phyloP scores from a whole-genome alignment of 2,797 vertebrate genomes.

The Takifugu rubripes region DNA sequence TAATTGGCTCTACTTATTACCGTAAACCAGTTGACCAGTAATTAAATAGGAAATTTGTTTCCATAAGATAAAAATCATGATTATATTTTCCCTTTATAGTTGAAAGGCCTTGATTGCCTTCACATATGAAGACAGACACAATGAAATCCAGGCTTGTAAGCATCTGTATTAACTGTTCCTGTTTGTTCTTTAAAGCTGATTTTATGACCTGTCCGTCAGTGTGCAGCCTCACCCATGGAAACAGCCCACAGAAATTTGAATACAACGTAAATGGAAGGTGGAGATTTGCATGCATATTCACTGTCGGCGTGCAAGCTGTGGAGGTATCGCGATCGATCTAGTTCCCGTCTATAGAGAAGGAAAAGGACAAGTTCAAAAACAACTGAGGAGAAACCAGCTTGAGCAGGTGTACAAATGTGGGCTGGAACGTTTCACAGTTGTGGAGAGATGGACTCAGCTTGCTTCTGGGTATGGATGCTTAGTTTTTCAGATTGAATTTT shows the following conservation, averaged over 20 bases:
- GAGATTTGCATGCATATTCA: slow-evolving; percentile 48
- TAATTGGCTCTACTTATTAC: slow-evolving; percentile 44
- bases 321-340: slow-evolving; percentile 5
- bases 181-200: no score
- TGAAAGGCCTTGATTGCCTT: slow-evolving; percentile 34
- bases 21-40: slow-evolving; percentile 48
- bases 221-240: slow-evolving; percentile 18
- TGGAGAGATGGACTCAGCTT: not conserved
- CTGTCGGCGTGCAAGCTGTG: not conserved
- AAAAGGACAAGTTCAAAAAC: not conserved
- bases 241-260: slow-evolving; percentile 53
- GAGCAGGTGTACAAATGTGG: no score
- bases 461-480: not conserved
- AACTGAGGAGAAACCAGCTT: slow-evolving; percentile 4
- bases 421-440: not conserved
- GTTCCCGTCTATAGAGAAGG: slow-evolving; percentile 4
- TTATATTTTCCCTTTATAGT: slow-evolving; percentile 46
- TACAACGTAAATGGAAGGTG: slow-evolving; percentile 53
- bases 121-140: not conserved
- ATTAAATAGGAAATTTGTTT: slow-evolving; percentile 45
- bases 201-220: not conserved
- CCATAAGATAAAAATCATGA: slow-evolving; percentile 53
- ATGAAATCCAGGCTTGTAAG: no score
- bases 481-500: slow-evolving; percentile 28
- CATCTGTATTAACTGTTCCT: no score